Conservation (phyloP, 2,888 invertebrate species). For the Germaria angustata region DNA sequence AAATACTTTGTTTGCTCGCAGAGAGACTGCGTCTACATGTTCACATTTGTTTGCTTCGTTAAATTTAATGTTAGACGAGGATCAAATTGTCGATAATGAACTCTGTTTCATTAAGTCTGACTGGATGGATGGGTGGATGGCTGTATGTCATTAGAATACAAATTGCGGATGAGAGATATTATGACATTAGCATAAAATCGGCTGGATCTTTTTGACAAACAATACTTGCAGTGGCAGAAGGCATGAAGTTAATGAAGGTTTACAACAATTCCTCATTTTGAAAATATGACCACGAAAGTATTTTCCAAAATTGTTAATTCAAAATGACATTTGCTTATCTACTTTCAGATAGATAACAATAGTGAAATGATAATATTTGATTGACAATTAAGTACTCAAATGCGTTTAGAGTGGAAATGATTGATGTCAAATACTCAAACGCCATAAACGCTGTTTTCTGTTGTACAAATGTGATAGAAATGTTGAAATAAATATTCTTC, state of each 20-base stretch:
- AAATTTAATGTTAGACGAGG: constrained; percentile 11
- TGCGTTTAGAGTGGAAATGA: not conserved
- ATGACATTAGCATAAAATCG: constrained; percentile 40
- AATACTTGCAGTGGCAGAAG: constrained; percentile 2
- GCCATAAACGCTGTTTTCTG: not conserved
- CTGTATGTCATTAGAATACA: constrained; percentile 8
- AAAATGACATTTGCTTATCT: not conserved
- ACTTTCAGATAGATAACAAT: not conserved
- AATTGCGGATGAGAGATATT: constrained; percentile 20
- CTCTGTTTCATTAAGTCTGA: constrained; percentile 13
- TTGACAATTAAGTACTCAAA: not conserved
- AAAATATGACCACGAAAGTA: not conserved
- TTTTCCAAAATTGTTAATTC: not conserved
- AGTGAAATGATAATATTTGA: not conserved
- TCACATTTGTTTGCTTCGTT: constrained; percentile 15
- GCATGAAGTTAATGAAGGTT: not conserved
- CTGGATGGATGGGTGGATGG: not conserved
- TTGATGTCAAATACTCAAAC: too few species aligned
- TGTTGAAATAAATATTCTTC: too few species aligned
- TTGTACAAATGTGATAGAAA: not conserved
- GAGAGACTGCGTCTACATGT: not conserved
- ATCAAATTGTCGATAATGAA: constrained; percentile 45
- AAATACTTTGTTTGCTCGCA: not conserved
- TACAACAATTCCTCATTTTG: not conserved
- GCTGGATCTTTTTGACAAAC: constrained; percentile 12